Evolutionary conservation across 2,888 invertebrate genomes (phyloP).

Genomic region (Oscheius sp.): DNA sequence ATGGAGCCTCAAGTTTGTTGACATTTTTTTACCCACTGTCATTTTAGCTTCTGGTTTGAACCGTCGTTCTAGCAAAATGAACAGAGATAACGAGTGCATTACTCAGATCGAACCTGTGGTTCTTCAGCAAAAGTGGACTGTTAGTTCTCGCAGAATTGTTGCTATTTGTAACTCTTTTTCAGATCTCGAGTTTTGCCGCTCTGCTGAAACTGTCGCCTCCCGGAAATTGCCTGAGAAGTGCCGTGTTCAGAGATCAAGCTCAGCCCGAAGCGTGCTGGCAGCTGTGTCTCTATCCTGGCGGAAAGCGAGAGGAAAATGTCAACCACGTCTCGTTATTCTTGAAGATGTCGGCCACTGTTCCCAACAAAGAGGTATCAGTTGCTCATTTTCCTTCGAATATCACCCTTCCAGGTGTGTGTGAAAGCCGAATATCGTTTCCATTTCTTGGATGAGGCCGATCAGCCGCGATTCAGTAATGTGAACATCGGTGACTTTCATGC

Average conservation of each 20-base stretch:
- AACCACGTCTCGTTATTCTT: conserved; percentile 72
- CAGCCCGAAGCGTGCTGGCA: conserved; percentile 73
- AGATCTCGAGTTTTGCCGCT: conserved; percentile 70
- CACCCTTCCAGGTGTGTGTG: conserved; percentile 62
- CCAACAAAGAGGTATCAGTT: conserved; percentile 62
- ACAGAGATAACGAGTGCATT: conserved; percentile 63
- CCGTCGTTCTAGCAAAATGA: conserved; percentile 10
- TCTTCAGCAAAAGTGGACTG: conserved; percentile 72
- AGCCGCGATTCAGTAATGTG: conserved; percentile 70
- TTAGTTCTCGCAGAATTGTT: conserved; percentile 39
- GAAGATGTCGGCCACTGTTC: conserved; percentile 72
- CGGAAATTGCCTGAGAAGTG: conserved; percentile 71
- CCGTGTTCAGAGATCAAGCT: conserved; percentile 59
- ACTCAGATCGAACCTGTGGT: conserved; percentile 69
- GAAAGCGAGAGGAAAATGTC: conserved; percentile 72
- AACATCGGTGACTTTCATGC: conserved; percentile 74
- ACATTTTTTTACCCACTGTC: too few relatives aligned
- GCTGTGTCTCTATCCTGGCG: conserved; percentile 72
- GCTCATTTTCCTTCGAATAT: neutral
- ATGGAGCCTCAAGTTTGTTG: conserved; percentile 29
- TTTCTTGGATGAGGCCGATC: conserved; percentile 71
- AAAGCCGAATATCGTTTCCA: conserved; percentile 74
- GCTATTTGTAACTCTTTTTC: conserved; percentile 33
- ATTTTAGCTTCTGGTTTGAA: conserved; percentile 25
- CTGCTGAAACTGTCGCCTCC: conserved; percentile 71